These are phyloP conservation scores for Oedothorax gibbosus DNA, from an alignment of 1,140 invertebrate species.

Conservation along the genomic window DNA sequence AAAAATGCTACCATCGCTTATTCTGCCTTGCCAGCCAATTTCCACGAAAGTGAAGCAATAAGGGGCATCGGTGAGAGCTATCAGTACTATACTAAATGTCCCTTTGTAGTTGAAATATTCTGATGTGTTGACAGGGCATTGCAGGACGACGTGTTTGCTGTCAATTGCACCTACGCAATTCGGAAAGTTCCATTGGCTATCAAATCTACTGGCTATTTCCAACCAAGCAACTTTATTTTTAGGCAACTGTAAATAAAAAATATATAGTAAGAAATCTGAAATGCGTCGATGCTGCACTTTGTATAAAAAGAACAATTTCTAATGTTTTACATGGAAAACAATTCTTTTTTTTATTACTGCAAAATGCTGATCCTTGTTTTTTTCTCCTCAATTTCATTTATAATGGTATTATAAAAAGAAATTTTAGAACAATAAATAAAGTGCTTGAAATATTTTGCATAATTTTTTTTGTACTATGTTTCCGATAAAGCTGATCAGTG, in stretches of 20 bases:
- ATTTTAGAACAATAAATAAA: too few relatives aligned
- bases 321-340: neutral
- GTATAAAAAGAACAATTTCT: neutral
- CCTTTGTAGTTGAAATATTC: constrained; percentile 64
- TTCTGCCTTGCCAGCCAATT: neutral
- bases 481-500: too few relatives aligned
- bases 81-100: constrained; percentile 56
- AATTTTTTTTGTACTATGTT: too few relatives aligned
- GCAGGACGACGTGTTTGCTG: constrained; percentile 69
- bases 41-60: constrained; percentile 57
- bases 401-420: too few relatives aligned
- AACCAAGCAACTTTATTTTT: neutral
- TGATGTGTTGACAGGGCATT: constrained; percentile 66
- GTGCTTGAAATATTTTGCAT: too few relatives aligned
- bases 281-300: neutral
- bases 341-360: neutral
- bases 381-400: too few relatives aligned
- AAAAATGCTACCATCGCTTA: neutral
- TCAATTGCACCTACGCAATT: constrained; percentile 68
- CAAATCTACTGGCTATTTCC: neutral
- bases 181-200: constrained; percentile 64
- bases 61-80: constrained; percentile 62
- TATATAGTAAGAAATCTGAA: neutral
- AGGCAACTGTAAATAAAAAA: neutral
- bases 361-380: too few relatives aligned